Conservation (phyloP, 2,888 invertebrate genomes). For the Melieria crassipennis region DNA sequence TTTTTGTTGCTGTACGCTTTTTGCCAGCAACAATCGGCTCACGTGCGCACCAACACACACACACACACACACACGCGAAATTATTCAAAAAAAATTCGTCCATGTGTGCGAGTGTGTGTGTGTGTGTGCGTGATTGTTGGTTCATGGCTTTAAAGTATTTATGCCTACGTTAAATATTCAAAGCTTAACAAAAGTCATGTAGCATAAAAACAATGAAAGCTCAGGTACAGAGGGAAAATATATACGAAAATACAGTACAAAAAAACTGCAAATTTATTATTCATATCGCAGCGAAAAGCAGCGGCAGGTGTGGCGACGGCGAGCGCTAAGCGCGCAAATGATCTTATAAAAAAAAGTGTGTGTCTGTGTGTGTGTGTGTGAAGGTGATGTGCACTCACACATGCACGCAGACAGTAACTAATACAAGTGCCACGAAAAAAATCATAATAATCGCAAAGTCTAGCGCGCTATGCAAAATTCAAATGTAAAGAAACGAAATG, state of each 20-base stretch:
- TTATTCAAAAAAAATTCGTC: too few species aligned
- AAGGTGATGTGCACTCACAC: too few species aligned
- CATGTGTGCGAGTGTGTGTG: too few species aligned
- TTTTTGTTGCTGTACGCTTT: background rate
- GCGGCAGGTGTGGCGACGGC: too few species aligned
- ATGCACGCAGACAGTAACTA: too few species aligned
- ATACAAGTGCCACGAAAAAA: too few species aligned
- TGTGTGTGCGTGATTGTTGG: too few species aligned
- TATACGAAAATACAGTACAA: background rate
- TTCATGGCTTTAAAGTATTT: slow-evolving; percentile 59
- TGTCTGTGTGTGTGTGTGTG: too few species aligned
- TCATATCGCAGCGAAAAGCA: slow-evolving; percentile 1
- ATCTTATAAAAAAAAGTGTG: too few species aligned
- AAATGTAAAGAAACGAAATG: too few species aligned
- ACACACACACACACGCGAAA: background rate
- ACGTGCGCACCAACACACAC: background rate
- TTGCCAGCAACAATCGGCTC: background rate
- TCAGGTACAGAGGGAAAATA: slow-evolving; percentile 10
- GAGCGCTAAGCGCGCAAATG: background rate
- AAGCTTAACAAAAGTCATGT: slow-evolving; percentile 44
- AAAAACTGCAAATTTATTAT: slow-evolving; percentile 1
- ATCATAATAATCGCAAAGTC: too few species aligned
- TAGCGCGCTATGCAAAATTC: too few species aligned
- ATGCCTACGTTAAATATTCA: slow-evolving; percentile 59
- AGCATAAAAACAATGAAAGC: slow-evolving; percentile 15